Base-by-base conservation (phyloP, 2,797 vertebrate species). In the Triplophysa yarkandensis region DNA sequence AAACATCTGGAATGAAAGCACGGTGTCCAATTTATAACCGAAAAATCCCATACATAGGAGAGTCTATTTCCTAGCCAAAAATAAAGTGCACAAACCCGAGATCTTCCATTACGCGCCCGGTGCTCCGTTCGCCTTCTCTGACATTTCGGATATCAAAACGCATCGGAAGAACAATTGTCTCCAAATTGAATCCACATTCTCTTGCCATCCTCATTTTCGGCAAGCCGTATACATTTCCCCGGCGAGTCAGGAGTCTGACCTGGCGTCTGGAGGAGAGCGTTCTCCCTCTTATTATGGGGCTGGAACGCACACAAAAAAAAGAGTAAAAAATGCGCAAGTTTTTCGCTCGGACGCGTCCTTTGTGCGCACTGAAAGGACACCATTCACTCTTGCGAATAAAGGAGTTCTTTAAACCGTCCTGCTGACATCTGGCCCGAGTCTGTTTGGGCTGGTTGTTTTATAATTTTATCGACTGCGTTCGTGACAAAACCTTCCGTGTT, bases 341-440 rank as follows among this genome's bases (percentile, higher is more conserved):
- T 90, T 89, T 91, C 90, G 88, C 92, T 91, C 87, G 88, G 91
- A 86, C 86, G 87, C 87, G 80, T 94, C 94, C 92, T 95, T 95
- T 97, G 95, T 96, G 90, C 90, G 87, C 91, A 74, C 81, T 85
- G 68, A 32, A 88, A 84, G 86, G 87, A 85, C 87, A 76, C 85
- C 52, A 85, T 85, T 90, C 84, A 79, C 60, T 81, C 68, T 77
- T 60, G 85, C 82, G 86, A 84, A 89, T 81, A 87, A 86, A 86
- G 62, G 78, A 70, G 84, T 85, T 81, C 79, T 74, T 77, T 77
- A 61, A 83, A 86, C 78, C 73, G 54, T 83, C 85, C 77, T 76
- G 84, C 86, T 87, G 81, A 88, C 93, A 93, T 93, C 92, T 95
- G 92, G 89, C 88, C 87, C 76, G 75, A 86, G 80, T 83, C 85